Conservation (phyloP, 2,113 vertebrate genomes). For the Crypturellus undulatus region DNA sequence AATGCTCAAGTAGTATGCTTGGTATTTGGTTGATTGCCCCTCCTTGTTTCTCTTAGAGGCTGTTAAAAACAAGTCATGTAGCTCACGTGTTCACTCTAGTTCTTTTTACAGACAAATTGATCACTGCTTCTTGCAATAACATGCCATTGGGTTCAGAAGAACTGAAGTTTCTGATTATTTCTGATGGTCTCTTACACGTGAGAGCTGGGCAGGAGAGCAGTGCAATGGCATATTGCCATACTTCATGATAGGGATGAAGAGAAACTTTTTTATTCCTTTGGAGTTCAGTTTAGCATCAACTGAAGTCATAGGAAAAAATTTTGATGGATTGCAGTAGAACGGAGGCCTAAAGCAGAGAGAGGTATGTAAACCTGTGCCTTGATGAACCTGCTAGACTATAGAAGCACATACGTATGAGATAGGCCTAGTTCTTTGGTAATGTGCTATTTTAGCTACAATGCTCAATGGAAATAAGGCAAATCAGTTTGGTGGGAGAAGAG, state of each 20-base stretch:
- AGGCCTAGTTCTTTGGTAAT: background rate
- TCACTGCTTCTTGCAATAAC: background rate
- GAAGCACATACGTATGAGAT: background rate
- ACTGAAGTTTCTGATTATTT: background rate
- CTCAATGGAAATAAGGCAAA: background rate
- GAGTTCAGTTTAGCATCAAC: background rate
- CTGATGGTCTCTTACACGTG: background rate
- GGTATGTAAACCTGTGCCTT: background rate
- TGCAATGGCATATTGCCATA: background rate
- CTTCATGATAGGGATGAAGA: background rate
- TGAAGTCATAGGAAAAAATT: background rate
- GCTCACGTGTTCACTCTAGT: background rate
- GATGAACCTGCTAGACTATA: background rate
- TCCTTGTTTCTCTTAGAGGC: background rate
- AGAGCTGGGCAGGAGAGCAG: background rate
- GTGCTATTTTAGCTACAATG: background rate
- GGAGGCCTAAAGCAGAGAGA: background rate
- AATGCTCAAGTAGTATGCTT: background rate
- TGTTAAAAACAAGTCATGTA: background rate
- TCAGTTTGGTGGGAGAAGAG: background rate
- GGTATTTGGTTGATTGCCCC: background rate
- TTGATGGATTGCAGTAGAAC: background rate
- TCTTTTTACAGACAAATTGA: background rate
- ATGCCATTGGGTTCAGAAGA: background rate
- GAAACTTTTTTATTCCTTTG: rapidly evolving